These are phyloP conservation scores for Hemichromis elongatus DNA, from an alignment of 2,113 vertebrate genomes.

Conservation along the genomic window DNA sequence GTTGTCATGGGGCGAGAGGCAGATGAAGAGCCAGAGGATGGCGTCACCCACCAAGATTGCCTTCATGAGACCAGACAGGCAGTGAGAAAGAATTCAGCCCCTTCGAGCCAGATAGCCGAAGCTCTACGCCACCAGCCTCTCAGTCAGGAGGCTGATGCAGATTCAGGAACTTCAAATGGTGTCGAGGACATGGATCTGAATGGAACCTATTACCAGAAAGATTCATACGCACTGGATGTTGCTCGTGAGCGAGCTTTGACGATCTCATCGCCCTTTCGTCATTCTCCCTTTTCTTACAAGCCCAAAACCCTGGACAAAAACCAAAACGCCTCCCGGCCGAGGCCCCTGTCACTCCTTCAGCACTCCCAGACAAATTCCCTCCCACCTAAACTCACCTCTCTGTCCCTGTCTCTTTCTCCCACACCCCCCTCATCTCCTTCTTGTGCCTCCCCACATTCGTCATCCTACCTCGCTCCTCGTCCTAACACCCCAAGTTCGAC, in stretches of 20 bases:
- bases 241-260: slow-evolving; percentile 72
- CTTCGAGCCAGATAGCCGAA: slow-evolving; percentile 67
- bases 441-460: slow-evolving; percentile 66
- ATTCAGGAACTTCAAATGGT: slow-evolving; percentile 41
- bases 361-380: slow-evolving; percentile 75
- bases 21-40: slow-evolving; percentile 45
- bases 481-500: slow-evolving; percentile 69
- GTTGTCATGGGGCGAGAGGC: slow-evolving; percentile 36
- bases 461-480: slow-evolving; percentile 65
- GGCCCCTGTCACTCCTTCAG: slow-evolving; percentile 72
- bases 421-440: slow-evolving; percentile 73
- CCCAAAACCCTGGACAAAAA: slow-evolving; percentile 72
- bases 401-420: slow-evolving; percentile 71
- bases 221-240: slow-evolving; percentile 54
- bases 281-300: slow-evolving; percentile 72
- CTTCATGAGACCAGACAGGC: slow-evolving; percentile 8
- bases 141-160: slow-evolving; percentile 29
- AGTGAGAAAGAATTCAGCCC: slow-evolving; percentile 72
- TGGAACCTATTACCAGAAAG: slow-evolving; percentile 64
- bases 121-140: slow-evolving; percentile 63
- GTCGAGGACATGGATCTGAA: slow-evolving; percentile 67
- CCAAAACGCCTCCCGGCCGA: slow-evolving; percentile 70
- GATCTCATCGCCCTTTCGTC: slow-evolving; percentile 77
- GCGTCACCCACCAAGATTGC: slow-evolving; percentile 19
- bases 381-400: slow-evolving; percentile 73